Percentiles rank a stretch among this genome's conserved stretches.
Conservation (phyloP, 2,888 invertebrate species). For the Xanthia icteritia region DNA sequence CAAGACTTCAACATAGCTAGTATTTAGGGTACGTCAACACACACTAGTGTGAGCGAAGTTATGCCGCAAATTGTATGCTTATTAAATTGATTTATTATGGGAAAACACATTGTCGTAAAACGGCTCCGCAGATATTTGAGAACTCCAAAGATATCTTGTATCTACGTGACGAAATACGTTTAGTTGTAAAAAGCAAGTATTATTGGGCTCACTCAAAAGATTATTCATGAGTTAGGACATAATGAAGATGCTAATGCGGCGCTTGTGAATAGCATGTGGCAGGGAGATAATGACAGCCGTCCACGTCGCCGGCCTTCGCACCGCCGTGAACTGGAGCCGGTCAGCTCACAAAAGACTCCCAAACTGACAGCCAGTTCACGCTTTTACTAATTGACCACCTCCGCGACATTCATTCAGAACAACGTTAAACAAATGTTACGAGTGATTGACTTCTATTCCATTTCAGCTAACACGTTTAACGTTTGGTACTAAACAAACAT, state of each 20-base stretch:
- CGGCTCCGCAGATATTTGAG: conserved; percentile 15
- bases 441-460: conserved; percentile 82
- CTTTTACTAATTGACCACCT: conserved; percentile 89
- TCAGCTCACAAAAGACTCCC: conserved; percentile 78
- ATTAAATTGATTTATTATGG: conserved; percentile 16
- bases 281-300: conserved; percentile 80
- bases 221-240: conserved; percentile 84
- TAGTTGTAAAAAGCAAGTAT: conserved; percentile 68
- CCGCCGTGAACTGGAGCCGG: conserved; percentile 76
- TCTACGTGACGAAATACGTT: conserved; percentile 66
- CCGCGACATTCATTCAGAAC: conserved; percentile 78
- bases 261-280: conserved; percentile 76
- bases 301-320: conserved; percentile 83
- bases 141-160: conserved; percentile 58
- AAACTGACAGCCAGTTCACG: conserved; percentile 87
- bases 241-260: conserved; percentile 86
- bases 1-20: not conserved
- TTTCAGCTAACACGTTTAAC: conserved; percentile 78
- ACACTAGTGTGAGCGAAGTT: conserved; percentile 1
- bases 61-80: conserved; percentile 13
- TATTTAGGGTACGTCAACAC: conserved; percentile 2
- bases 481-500: conserved; percentile 71
- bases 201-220: conserved; percentile 75
- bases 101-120: conserved; percentile 25
- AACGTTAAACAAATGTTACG: conserved; percentile 81